A percentile compares a stretch with the other conserved stretches of the same genome.
phyloP scores from a whole-genome alignment of 2,113 vertebrate species.

The Ginglymostoma cirratum region DNA sequence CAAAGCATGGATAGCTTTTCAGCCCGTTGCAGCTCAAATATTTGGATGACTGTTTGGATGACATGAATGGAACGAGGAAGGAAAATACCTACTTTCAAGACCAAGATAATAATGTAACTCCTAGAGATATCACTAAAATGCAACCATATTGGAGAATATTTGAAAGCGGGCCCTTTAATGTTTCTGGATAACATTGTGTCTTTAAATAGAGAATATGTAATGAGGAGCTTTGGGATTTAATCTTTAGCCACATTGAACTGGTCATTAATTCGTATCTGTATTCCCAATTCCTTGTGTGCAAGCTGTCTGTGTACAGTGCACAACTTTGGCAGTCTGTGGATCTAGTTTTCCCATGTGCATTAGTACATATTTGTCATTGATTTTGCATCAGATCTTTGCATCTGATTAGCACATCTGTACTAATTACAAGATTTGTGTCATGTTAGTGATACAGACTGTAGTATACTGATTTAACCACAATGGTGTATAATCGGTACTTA shows the following conservation, averaged over 20 bases:
- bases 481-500: not conserved
- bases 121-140: not conserved
- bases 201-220: not conserved
- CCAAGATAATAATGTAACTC: not conserved
- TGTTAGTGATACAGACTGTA: not conserved
- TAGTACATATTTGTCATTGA: not conserved
- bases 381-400: not conserved
- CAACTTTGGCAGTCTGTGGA: not conserved
- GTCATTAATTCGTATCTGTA: not conserved
- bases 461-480: not conserved
- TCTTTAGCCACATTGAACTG: not conserved
- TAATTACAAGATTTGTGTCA: not conserved
- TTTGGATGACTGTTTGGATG: not conserved
- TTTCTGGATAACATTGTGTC: not conserved
- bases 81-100: not conserved
- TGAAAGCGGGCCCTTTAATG: not conserved
- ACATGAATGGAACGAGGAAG: not conserved
- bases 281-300: not conserved
- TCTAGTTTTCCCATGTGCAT: not conserved
- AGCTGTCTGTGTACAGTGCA: not conserved
- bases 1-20: not conserved
- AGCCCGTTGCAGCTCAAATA: not conserved
- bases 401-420: not conserved
- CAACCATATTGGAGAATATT: not conserved
- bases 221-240: constrained; percentile 3